Base-by-base conservation (phyloP, 1,140 invertebrate species). In the Zaprionus lachaisei region DNA sequence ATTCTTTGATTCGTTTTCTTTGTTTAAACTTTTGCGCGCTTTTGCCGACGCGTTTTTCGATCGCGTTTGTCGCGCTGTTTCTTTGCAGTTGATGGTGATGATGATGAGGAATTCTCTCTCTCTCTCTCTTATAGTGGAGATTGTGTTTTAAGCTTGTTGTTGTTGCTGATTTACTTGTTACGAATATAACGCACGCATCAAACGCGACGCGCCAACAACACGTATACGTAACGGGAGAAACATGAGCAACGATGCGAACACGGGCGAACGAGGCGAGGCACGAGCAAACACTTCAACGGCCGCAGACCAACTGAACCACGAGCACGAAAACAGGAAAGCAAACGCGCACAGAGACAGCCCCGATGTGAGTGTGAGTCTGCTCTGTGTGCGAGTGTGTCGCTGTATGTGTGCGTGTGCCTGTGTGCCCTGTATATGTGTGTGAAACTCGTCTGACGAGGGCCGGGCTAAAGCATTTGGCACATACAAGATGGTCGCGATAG, bases 211-310 rank as follows among this genome's bases (percentile, higher is more conserved):
- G 66, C 65, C 76, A 66, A 71, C 76, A 66, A 71, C 77, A 54
- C 77, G 80, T 81, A 67, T 66, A 72, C 69, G 71, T 73, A 66
- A 66, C 47, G 47, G 47, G 54, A 31, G 55, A 56, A 28, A 67
- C 64, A 67, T 69, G 78, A 81, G 72, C 24, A 49, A 49, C 60
- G 61, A 65, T 65, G 72, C 79, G 74, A 67, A 71, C 81, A 26
- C 41, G 41, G 20, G 38, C 65, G 65, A 58, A 67, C 65, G 65
- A 65, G 60, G 65, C 77, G 70, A 62, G 62, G 74, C 78, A 79
- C 76, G 80, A 82, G 87, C 82, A 92, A 92, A 89, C 91, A 92
- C 91, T 92, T 91, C 90, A 92, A 92, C 90, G 87, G 92, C 92
- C 87, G 79, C 87, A 89, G 74, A 91, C 86, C 83, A 89, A 92